These are phyloP conservation scores for Pipistrellus pipistrellus DNA, from an alignment of 2,797 vertebrate species.

Conservation along the genomic window DNA sequence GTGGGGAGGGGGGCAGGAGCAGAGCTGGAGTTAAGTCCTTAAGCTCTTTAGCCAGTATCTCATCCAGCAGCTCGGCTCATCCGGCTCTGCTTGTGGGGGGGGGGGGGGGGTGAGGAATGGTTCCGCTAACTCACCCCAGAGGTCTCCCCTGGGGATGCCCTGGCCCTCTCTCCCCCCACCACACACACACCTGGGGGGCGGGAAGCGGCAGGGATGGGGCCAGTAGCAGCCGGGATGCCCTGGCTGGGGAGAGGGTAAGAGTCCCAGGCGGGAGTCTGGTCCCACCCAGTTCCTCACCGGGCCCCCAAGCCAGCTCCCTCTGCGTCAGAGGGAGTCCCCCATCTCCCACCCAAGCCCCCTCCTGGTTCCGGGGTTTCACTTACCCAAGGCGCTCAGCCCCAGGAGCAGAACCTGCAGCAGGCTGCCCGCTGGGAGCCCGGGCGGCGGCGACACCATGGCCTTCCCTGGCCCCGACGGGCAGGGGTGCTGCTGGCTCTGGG, in stretches of 20 bases:
- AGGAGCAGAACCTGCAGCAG: conserved; percentile 73
- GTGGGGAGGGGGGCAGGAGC: background rate
- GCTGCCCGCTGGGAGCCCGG: background rate
- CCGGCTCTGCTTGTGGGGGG: background rate
- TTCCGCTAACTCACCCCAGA: background rate
- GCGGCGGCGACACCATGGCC: conserved; percentile 63
- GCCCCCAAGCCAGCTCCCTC: background rate
- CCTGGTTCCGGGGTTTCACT: conserved; percentile 60
- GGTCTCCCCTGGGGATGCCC: background rate
- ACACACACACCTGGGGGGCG: background rate
- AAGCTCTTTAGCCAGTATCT: conserved; percentile 80
- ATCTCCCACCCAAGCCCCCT: background rate
- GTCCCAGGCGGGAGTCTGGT: background rate
- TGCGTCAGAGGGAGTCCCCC: background rate
- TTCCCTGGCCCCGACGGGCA: conserved; percentile 30
- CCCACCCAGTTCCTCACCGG: background rate
- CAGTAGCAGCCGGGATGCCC: background rate
- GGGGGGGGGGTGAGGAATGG: background rate
- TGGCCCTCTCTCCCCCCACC: background rate
- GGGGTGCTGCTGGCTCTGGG: background rate
- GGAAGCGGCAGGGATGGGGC: background rate
- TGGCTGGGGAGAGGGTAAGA: background rate
- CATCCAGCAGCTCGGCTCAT: conserved; percentile 74
- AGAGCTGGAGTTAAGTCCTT: conserved; percentile 75
- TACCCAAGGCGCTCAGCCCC: conserved; percentile 77